These are phyloP conservation scores for Choloepus hoffmanni DNA, from an alignment of 2,113 vertebrate genomes.

Conservation along the genomic window DNA sequence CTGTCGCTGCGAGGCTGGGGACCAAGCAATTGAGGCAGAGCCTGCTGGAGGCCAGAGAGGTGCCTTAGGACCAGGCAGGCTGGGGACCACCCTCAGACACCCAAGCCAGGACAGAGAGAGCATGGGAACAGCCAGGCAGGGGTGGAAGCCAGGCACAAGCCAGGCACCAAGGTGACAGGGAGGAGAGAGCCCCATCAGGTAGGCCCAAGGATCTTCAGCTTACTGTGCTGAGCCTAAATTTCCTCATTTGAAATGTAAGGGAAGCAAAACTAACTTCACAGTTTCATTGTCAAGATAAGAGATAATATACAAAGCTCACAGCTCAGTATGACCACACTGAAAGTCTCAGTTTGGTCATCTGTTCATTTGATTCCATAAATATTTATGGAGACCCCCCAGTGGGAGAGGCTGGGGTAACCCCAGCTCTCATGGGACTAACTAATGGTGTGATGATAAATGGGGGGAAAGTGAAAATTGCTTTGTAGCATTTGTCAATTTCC, in stretches of 20 bases:
- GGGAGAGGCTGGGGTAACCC: neutral
- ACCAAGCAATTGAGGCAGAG: neutral
- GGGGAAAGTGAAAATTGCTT: constrained; percentile 12
- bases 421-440: neutral
- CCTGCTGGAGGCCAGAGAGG: neutral
- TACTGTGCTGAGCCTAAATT: neutral
- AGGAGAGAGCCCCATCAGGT: neutral
- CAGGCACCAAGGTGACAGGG: no score
- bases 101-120: neutral
- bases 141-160: neutral
- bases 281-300: neutral
- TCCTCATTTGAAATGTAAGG: constrained; percentile 25
- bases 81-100: neutral
- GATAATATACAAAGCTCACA: neutral
- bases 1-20: neutral
- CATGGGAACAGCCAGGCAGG: neutral
- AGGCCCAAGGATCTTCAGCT: neutral
- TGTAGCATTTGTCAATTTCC: neutral
- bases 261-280: neutral
- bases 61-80: neutral
- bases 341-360: neutral
- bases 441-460: neutral
- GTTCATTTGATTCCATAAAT: constrained; percentile 42
- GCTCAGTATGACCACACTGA: neutral
- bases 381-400: neutral